A percentile compares a stretch with the other conserved stretches of the same genome.
These are phyloP conservation scores for Cephus pygmeus DNA, from an alignment of 2,888 invertebrate genomes.

Conservation along the genomic window DNA sequence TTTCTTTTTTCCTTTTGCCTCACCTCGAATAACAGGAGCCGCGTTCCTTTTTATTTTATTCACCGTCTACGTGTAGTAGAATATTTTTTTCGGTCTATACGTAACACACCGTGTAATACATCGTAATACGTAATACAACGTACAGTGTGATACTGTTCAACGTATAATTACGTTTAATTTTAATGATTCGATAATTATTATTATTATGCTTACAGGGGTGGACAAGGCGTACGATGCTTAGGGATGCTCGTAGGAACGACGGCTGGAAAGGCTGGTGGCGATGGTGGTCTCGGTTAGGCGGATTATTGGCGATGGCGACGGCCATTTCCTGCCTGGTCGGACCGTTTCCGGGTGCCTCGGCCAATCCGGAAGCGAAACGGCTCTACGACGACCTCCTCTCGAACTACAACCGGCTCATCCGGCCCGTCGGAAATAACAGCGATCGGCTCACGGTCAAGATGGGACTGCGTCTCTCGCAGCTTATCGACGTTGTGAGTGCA, in stretches of 20 bases:
- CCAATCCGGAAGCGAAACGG: constrained; percentile 93
- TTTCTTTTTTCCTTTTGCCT: background rate
- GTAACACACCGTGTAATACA: background rate
- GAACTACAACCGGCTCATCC: constrained; percentile 94
- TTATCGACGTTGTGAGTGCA: constrained; percentile 90
- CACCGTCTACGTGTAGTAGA: background rate
- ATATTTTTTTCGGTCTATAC: background rate
- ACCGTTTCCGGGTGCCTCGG: constrained; percentile 71
- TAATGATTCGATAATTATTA: background rate
- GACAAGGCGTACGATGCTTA: constrained; percentile 89
- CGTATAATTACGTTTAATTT: background rate
- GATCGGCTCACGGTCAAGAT: constrained; percentile 95
- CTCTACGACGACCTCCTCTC: constrained; percentile 95
- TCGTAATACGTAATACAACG: background rate
- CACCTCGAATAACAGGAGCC: background rate
- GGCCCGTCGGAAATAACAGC: constrained; percentile 94
- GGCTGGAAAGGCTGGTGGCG: constrained; percentile 62
- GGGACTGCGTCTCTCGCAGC: constrained; percentile 89
- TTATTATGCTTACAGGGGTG: constrained; percentile 73
- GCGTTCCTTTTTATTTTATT: background rate
- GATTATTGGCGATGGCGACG: constrained; percentile 79
- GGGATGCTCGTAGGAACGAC: constrained; percentile 65
- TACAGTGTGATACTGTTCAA: background rate
- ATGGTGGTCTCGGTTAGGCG: constrained; percentile 52
- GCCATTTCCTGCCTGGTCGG: constrained; percentile 69